These are phyloP conservation scores for Trachelipus rathkii DNA, from an alignment of 1,140 invertebrate genomes.

Conservation along the genomic window DNA sequence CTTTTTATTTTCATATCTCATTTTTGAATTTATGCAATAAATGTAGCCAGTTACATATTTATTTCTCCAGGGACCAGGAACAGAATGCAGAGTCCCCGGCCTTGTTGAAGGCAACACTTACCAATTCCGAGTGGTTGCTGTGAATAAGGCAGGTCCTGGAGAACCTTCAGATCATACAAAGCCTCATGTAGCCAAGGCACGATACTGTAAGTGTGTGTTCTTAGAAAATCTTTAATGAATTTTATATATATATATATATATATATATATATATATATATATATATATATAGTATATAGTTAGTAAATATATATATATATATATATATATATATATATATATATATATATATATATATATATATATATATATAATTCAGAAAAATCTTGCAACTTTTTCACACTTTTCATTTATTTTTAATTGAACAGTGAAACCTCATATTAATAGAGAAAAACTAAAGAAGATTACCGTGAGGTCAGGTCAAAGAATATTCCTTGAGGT, in stretches of 20 bases:
- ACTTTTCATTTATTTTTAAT: constrained; percentile 1
- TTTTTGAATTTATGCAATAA: no score
- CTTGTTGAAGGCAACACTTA: constrained; percentile 87
- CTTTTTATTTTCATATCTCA: no score
- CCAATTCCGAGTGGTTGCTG: constrained; percentile 85
- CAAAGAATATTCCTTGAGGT: constrained; percentile 84
- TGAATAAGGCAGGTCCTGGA: constrained; percentile 90
- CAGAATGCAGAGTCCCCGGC: constrained; percentile 75
- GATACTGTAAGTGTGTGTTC: constrained; percentile 66
- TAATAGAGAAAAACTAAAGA: constrained; percentile 84
- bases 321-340: constrained; percentile 22
- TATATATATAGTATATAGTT: constrained; percentile 19
- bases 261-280: constrained; percentile 28
- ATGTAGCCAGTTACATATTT: neutral
- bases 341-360: constrained; percentile 6
- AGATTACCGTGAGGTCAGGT: constrained; percentile 83
- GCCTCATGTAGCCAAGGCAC: constrained; percentile 81
- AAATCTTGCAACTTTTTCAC: no score
- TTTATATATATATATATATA: neutral
- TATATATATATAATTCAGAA: no score
- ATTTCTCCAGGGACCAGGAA: constrained; percentile 62
- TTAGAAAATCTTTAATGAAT: neutral
- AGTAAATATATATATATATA: constrained; percentile 18
- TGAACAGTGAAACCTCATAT: constrained; percentile 78
- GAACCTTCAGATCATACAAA: constrained; percentile 84